Percentiles rank a stretch among this genome's conserved stretches.
Conservation (phyloP, 2,797 vertebrate genomes). For the Acanthornis magna region DNA sequence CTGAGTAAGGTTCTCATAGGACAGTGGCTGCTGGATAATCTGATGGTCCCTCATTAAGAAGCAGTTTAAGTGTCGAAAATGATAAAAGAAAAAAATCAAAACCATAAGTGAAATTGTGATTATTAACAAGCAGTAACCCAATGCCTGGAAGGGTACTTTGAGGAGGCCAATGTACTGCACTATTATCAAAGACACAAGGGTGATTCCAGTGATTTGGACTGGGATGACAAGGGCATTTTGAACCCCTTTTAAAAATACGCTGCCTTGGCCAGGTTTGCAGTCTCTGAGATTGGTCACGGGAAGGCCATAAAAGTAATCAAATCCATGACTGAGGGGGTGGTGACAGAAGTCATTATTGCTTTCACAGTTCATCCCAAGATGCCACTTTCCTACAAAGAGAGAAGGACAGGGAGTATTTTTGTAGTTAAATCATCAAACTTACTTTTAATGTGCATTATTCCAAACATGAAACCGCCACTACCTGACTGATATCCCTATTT, state of each 20-base stretch:
- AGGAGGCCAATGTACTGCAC: constrained; percentile 62
- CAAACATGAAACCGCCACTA: neutral
- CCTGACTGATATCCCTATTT: neutral
- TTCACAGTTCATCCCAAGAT: constrained; percentile 86
- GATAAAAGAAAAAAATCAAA: constrained; percentile 62
- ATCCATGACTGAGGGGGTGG: constrained; percentile 87
- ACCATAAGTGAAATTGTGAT: neutral
- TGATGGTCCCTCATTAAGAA: constrained; percentile 81
- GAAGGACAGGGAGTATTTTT: neutral
- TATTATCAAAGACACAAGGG: constrained; percentile 50
- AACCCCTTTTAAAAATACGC: constrained; percentile 66
- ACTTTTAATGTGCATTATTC: neutral
- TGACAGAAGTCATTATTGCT: constrained; percentile 85
- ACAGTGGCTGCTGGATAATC: constrained; percentile 83
- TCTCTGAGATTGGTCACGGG: constrained; percentile 85
- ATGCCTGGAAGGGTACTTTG: neutral
- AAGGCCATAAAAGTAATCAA: constrained; percentile 87
- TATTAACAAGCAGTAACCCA: constrained; percentile 20
- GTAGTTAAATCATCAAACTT: neutral
- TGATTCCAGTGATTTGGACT: neutral
- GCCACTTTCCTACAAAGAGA: constrained; percentile 87
- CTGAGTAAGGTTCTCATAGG: constrained; percentile 82
- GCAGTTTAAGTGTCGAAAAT: constrained; percentile 84
- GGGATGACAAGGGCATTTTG: constrained; percentile 21
- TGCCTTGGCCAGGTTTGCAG: constrained; percentile 82